Conservation (phyloP, 2,113 vertebrate genomes). For the Stigmatopora argus region DNA sequence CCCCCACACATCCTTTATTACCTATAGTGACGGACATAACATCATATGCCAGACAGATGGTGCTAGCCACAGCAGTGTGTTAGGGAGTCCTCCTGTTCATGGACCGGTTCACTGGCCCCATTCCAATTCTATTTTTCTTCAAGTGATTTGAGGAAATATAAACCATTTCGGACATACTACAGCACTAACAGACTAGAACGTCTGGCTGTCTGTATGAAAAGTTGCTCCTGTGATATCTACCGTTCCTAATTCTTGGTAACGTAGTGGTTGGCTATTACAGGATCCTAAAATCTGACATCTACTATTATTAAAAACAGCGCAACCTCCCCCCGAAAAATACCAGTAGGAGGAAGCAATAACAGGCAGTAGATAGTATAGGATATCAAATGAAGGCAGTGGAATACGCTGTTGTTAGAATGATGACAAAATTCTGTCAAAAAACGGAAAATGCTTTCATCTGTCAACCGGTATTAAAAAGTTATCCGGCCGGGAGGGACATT, state of each 20-base stretch:
- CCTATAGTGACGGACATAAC: constrained; percentile 18
- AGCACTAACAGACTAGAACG: constrained; percentile 24
- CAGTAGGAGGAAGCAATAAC: constrained; percentile 1
- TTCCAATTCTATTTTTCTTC: constrained; percentile 37
- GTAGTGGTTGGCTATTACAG: constrained; percentile 8
- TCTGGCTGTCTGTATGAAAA: constrained; percentile 2
- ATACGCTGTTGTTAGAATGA: neutral
- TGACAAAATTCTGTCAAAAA: neutral
- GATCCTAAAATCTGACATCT: constrained; percentile 8
- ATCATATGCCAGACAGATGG: constrained; percentile 45
- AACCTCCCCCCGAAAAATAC: neutral
- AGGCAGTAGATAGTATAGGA: neutral
- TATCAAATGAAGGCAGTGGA: neutral
- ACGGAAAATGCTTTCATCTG: neutral
- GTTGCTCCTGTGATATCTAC: constrained; percentile 9
- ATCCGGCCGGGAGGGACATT: too few relatives aligned
- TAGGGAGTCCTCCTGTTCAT: constrained; percentile 47
- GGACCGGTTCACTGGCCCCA: constrained; percentile 35
- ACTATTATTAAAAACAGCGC: constrained; percentile 2
- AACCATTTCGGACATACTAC: constrained; percentile 20
- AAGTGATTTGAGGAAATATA: constrained; percentile 15
- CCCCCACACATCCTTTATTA: constrained; percentile 18
- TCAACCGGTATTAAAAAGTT: neutral
- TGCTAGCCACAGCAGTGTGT: constrained; percentile 52
- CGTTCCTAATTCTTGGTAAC: constrained; percentile 16